Percentiles rank a stretch among this genome's conserved stretches.
phyloP scores from a whole-genome alignment of 2,797 vertebrate genomes.

The Melopsittacus undulatus region DNA sequence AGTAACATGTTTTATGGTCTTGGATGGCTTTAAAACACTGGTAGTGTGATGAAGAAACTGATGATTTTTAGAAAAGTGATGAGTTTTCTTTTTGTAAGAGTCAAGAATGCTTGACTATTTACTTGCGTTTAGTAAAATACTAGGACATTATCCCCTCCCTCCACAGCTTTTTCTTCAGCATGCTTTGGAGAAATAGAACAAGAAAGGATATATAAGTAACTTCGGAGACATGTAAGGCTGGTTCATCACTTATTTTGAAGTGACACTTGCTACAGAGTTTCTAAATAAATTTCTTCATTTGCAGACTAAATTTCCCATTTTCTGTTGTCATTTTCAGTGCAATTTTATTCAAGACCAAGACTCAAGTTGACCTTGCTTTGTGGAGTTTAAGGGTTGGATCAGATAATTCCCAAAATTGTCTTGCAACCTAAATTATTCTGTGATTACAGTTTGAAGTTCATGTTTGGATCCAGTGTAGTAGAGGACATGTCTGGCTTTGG shows the following conservation, averaged over 20 bases:
- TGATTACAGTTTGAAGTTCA: background rate
- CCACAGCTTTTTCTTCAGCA: background rate
- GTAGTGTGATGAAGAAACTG: background rate
- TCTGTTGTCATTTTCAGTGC: background rate
- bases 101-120: background rate
- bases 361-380: background rate
- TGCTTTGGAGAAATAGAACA: background rate
- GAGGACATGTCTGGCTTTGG: background rate
- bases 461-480: background rate
- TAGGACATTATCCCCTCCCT: background rate
- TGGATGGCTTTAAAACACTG: background rate
- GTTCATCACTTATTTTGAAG: background rate
- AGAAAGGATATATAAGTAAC: background rate
- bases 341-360: background rate
- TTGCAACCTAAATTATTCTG: background rate
- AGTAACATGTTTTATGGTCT: background rate
- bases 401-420: background rate
- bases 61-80: background rate
- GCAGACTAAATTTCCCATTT: background rate
- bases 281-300: background rate
- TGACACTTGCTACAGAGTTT: rapidly evolving
- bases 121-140: background rate
- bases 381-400: background rate
- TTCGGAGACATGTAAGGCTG: background rate
- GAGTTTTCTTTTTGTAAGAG: background rate